phyloP scores from a whole-genome alignment of 2,888 invertebrate genomes.

The Drosophila fungiperda region DNA sequence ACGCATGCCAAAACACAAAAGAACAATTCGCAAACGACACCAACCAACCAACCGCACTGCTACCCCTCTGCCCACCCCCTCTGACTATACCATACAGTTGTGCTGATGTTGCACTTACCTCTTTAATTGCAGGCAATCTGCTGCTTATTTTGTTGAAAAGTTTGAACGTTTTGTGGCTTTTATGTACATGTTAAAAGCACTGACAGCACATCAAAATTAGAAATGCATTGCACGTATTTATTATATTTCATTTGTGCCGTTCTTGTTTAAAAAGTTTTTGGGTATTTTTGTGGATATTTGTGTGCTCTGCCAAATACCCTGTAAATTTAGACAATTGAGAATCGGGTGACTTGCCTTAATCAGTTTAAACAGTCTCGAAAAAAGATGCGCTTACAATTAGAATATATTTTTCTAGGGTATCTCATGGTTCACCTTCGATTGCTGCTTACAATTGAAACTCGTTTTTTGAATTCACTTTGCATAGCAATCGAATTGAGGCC shows the following conservation, averaged over 20 bases:
- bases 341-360: background rate
- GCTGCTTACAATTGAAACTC: background rate
- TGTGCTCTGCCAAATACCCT: constrained; percentile 26
- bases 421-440: accelerated
- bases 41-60: constrained; percentile 5
- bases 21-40: constrained; percentile 20
- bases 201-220: constrained; percentile 53
- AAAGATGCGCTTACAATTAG: background rate
- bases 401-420: constrained; percentile 9
- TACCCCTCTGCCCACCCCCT: background rate
- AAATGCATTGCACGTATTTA: constrained; percentile 75
- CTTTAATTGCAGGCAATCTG: constrained; percentile 74
- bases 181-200: constrained; percentile 45
- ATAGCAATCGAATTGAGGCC: constrained; percentile 61
- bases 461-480: constrained; percentile 61
- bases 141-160: constrained; percentile 70
- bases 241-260: constrained; percentile 72
- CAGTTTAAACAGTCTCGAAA: background rate
- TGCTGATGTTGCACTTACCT: constrained; percentile 30
- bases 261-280: constrained; percentile 58
- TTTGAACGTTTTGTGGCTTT: constrained; percentile 43
- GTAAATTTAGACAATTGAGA: background rate
- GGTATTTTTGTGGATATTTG: constrained; percentile 24
- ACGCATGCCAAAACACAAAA: constrained; percentile 67
- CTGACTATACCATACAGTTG: constrained; percentile 5